Conservation (phyloP, 2,797 vertebrate genomes). For the Schizothorax lantsangensis region DNA sequence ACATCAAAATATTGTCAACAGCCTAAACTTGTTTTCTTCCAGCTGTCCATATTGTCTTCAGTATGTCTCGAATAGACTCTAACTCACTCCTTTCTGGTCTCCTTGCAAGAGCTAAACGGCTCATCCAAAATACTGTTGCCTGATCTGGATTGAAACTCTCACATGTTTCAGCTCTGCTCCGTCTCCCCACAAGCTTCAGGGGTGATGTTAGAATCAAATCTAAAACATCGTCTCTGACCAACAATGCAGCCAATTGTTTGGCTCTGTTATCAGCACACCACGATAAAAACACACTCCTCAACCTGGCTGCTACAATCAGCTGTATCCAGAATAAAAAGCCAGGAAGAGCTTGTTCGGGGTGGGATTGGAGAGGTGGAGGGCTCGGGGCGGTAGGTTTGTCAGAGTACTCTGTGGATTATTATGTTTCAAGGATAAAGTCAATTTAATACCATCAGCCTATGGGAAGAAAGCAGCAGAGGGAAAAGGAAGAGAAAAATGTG, state of each 20-base stretch:
- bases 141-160: constrained; percentile 21
- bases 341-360: constrained; percentile 34
- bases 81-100: neutral
- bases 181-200: constrained; percentile 32
- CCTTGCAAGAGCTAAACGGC: constrained; percentile 8
- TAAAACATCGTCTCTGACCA: constrained; percentile 33
- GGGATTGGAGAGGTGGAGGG: constrained; percentile 33
- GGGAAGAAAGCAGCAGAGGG: constrained; percentile 67
- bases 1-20: constrained; percentile 1
- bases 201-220: constrained; percentile 34
- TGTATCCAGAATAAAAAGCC: constrained; percentile 49
- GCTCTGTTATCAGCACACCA: constrained; percentile 40
- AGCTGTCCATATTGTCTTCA: neutral
- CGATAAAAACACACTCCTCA: constrained; percentile 34
- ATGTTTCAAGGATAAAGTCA: constrained; percentile 77
- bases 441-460: constrained; percentile 78
- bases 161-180: constrained; percentile 3
- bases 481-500: constrained; percentile 70
- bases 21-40: neutral
- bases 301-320: constrained; percentile 42
- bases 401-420: constrained; percentile 72
- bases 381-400: constrained; percentile 59
- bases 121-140: constrained; percentile 1
- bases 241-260: constrained; percentile 32
- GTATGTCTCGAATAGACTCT: neutral